Evolutionary conservation across 2,113 vertebrate genomes (phyloP), one percentile per base, ranked within the genome.

Genomic region (Sphyrna mokarran): DNA sequence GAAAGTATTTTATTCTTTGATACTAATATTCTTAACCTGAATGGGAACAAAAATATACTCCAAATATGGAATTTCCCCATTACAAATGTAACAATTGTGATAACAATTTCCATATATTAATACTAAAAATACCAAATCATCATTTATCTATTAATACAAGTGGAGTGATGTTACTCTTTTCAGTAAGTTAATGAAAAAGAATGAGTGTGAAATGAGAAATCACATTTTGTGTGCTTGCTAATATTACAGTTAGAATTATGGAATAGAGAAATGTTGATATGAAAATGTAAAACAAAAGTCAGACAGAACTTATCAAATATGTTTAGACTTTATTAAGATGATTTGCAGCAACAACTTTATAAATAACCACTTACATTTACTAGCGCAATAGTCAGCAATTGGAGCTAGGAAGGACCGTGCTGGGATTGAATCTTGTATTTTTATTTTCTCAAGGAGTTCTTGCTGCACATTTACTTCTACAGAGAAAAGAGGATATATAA

Each of bases 301-400:
- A 94, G 43, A 48, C 68, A 48, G 23, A 72, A 72, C 22, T 26
- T 72, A 95, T 70, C 66, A 94, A 16, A 13, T 94, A 13, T 94
- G 91, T 40, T 70, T 43, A 90, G 61, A 93, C 33, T 93, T 93
- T 37, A 14, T 26, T 72, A 54, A 72, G 22, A 95, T 33, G 11
- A 72, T 72, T 48, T 70, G 23, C 69, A 72, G 33, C 68, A 54
- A 95, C n/a, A 72, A 7, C 8, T 95, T 54, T 48, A 54, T 26
- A 95, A 95, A 76, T 54, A 95, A 48, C 76, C 96, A 97, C 98
- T 98, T 98, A 99, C 98, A 97, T 97, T 97, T 98, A 96, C 97
- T 98, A 96, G 97, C 97, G 96, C 96, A 97, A 96, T 97, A 97
- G 96, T 97, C 97, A 61, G 97, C 96, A 96, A 98, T 97, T 3